phyloP scores from a whole-genome alignment of 2,113 vertebrate species.

The Argyrosomus japonicus region DNA sequence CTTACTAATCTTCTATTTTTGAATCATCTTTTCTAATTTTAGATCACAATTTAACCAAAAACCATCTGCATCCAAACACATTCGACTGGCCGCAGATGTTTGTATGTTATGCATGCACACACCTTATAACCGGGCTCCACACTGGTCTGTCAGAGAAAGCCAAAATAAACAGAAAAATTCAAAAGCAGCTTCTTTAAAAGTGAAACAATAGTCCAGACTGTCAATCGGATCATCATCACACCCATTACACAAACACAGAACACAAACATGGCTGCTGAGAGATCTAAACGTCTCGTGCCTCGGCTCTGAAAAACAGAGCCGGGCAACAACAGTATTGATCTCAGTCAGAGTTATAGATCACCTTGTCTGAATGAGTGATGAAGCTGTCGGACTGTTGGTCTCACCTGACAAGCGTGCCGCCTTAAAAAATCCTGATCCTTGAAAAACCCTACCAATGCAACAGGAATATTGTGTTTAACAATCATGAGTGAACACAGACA shows the following conservation, averaged over 20 bases:
- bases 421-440: constrained; percentile 55
- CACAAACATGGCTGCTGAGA: constrained; percentile 1
- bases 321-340: constrained; percentile 70
- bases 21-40: background rate
- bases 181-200: constrained; percentile 17
- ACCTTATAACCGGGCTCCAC: background rate
- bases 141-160: constrained; percentile 3
- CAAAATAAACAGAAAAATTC: background rate
- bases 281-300: constrained; percentile 40
- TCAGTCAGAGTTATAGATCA: constrained; percentile 74
- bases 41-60: background rate
- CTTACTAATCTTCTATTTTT: background rate
- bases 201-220: constrained; percentile 24
- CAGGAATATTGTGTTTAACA: constrained; percentile 31
- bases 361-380: constrained; percentile 77
- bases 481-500: background rate
- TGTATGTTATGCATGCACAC: background rate
- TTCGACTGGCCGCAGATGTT: background rate
- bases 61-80: background rate
- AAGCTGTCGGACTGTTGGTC: constrained; percentile 66
- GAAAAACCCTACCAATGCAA: constrained; percentile 30
- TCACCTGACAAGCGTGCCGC: constrained; percentile 63
- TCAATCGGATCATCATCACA: constrained; percentile 14
- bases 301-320: constrained; percentile 64
- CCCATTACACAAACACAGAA: constrained; percentile 42